Conservation (phyloP, 2,113 vertebrate genomes). For the Ammodytes marinus region DNA sequence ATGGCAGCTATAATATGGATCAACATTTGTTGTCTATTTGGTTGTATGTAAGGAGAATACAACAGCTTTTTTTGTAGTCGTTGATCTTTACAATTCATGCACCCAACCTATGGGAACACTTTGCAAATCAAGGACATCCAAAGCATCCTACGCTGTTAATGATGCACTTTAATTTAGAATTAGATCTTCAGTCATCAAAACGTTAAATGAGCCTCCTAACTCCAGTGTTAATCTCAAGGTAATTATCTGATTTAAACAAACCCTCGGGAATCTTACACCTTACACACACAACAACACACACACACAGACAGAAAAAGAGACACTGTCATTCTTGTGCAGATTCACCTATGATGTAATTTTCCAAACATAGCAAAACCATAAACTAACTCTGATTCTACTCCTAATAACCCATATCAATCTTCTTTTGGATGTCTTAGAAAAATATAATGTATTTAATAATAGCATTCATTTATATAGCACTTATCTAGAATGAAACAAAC, state of each 20-base stretch:
- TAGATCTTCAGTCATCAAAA: constrained; percentile 2
- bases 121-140: not conserved
- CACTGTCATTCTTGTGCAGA: not conserved
- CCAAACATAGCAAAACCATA: not conserved
- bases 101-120: not conserved
- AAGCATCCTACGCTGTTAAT: not conserved
- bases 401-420: not conserved
- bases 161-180: not conserved
- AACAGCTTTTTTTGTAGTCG: not conserved
- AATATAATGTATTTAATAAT: too few relatives aligned
- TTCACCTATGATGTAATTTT: constrained; percentile 19
- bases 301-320: not conserved
- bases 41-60: not conserved
- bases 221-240: constrained; percentile 31
- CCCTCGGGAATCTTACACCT: constrained; percentile 28
- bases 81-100: not conserved
- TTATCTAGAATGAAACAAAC: constrained; percentile 27
- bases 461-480: not conserved
- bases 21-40: not conserved
- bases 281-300: constrained; percentile 1
- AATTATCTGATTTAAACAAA: constrained; percentile 43
- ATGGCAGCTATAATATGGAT: not conserved
- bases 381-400: not conserved
- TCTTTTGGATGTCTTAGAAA: not conserved
- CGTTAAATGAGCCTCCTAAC: constrained; percentile 19